Base-by-base conservation (phyloP, 2,113 vertebrate species). In the Zeus faber region DNA sequence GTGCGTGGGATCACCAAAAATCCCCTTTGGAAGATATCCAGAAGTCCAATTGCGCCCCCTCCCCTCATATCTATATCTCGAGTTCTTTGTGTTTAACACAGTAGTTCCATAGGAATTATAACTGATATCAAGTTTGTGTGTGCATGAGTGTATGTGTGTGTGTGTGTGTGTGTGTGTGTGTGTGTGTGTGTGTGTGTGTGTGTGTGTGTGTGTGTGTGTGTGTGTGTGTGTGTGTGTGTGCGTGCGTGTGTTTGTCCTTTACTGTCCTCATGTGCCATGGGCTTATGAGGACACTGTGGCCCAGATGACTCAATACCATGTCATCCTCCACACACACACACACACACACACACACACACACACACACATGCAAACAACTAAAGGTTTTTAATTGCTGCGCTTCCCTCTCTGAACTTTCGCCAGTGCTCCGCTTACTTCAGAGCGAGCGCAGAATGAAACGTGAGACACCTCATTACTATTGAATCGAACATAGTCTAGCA, bases 391-490 rank as follows among this genome's bases (percentile, higher is more conserved):
- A n/a, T n/a, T n/a, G 54, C 62, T 6, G 50, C 50, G 45, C 45
- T 55, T 48, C 49, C 50, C 62, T 79, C 76, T 76, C 72, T 84
- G 81, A 82, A 65, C 49, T 43, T 44, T 26, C 55, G 63, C 29
- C 51, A 33, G 55, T 9, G 17, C 60, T 71, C 45, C 66, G 47
- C 62, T 21, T 31, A 60, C 27, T 64, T 61, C 58, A 72, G 66
- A 55, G 40, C 39, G 50, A 58, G 65, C 41, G 64, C 76, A 57
- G 75, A 52, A 61, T 62, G 62, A 22, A 43, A 53, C 64, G 62
- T 55, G 54, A 70, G 76, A 56, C 49, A 14, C 84, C 79, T 84
- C 72, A 83, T 84, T 68, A 63, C 57, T 17, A 44, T 47, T 65
- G 59, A 77, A 60, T 58, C 35, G 46, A 77, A 58, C 65, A 67